Conservation (phyloP, 1,140 invertebrate genomes). For the Diachasma alloeum region DNA sequence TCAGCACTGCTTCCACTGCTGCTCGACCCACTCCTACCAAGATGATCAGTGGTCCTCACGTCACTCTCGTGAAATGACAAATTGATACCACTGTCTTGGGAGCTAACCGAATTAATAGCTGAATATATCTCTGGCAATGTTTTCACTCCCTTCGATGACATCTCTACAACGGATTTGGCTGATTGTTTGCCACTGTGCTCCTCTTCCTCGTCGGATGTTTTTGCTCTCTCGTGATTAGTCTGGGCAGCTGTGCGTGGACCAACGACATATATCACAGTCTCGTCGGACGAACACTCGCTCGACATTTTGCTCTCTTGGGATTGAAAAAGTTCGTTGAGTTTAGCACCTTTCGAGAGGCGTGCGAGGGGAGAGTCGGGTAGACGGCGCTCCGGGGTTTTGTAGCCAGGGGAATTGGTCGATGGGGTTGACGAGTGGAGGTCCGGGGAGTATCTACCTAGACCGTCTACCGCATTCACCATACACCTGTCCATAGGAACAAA, state of each 20-base stretch:
- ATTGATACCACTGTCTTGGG: slow-evolving; percentile 81
- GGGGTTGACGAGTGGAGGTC: slow-evolving; percentile 40
- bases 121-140: slow-evolving; percentile 69
- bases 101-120: slow-evolving; percentile 73
- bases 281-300: slow-evolving; percentile 62
- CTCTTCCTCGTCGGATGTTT: slow-evolving; percentile 57
- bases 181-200: slow-evolving; percentile 49
- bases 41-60: slow-evolving; percentile 51
- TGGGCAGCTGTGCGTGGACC: slow-evolving; percentile 40
- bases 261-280: slow-evolving; percentile 62
- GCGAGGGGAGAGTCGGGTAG: slow-evolving; percentile 35
- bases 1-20: slow-evolving; percentile 57
- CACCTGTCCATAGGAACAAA: slow-evolving; percentile 42
- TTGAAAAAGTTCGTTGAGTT: slow-evolving; percentile 53
- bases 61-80: slow-evolving; percentile 77
- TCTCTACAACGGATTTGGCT: slow-evolving; percentile 32
- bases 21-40: slow-evolving; percentile 40
- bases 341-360: slow-evolving; percentile 41
- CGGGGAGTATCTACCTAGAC: slow-evolving; percentile 66
- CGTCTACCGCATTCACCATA: slow-evolving; percentile 76
- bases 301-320: slow-evolving; percentile 61
- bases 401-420: slow-evolving; percentile 49
- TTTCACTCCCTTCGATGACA: slow-evolving; percentile 39
- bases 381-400: slow-evolving; percentile 55
- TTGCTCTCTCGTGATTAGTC: slow-evolving; percentile 11